A percentile compares a stretch with the other conserved stretches of the same genome.
phyloP scores from a whole-genome alignment of 2,113 vertebrate species.

The Syrrhaptes paradoxus region DNA sequence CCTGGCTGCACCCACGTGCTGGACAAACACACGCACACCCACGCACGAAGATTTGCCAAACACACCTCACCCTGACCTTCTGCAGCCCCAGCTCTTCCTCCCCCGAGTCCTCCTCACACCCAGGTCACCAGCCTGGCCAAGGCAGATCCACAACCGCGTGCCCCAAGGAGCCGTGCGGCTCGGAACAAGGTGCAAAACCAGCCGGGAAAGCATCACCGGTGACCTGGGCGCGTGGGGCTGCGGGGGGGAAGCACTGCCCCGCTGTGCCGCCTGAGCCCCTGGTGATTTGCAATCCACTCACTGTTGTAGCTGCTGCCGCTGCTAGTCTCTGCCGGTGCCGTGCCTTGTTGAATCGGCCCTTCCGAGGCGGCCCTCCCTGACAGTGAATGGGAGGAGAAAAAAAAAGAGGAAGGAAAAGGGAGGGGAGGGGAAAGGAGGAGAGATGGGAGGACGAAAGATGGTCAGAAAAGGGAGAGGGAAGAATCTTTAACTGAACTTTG shows the following conservation, averaged over 20 bases:
- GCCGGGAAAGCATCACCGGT: neutral
- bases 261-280: slow-evolving; percentile 55
- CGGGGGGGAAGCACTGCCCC: slow-evolving; percentile 8
- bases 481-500: slow-evolving; percentile 67
- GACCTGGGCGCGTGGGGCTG: neutral
- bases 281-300: slow-evolving; percentile 71
- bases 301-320: slow-evolving; percentile 75
- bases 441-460: slow-evolving; percentile 71
- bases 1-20: neutral
- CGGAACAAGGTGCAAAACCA: neutral
- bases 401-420: slow-evolving; percentile 59
- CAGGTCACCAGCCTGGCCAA: slow-evolving; percentile 30
- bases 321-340: slow-evolving; percentile 71
- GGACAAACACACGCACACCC: neutral
- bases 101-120: neutral
- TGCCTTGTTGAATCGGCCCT: slow-evolving; percentile 68
- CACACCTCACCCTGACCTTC: slow-evolving; percentile 57
- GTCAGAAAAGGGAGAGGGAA: slow-evolving; percentile 74
- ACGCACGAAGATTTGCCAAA: neutral
- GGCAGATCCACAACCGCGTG: neutral
- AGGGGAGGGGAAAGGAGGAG: slow-evolving; percentile 67
- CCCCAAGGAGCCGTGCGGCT: neutral
- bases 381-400: slow-evolving; percentile 72
- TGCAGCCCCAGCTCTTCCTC: slow-evolving; percentile 24
- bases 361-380: slow-evolving; percentile 74